These are phyloP conservation scores for Eretmochelys imbricata DNA, from an alignment of 2,113 vertebrate species.

Conservation along the genomic window DNA sequence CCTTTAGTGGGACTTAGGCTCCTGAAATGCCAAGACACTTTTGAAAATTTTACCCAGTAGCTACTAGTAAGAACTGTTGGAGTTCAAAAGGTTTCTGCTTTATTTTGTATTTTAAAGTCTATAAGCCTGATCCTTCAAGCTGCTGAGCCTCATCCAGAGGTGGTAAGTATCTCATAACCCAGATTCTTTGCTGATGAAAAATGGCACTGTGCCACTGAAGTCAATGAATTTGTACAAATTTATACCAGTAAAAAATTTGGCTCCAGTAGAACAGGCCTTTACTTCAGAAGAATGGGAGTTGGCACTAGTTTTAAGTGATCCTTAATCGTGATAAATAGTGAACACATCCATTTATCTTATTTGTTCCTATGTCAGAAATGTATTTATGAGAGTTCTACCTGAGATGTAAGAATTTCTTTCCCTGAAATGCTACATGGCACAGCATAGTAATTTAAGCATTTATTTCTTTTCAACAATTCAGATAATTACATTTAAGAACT, in stretches of 20 bases:
- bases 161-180: background rate
- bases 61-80: background rate
- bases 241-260: conserved; percentile 2
- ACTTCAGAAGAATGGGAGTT: conserved; percentile 2
- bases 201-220: background rate
- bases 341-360: conserved; percentile 44
- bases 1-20: background rate
- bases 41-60: background rate
- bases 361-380: conserved; percentile 26
- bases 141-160: background rate
- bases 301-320: background rate
- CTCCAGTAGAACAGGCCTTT: background rate
- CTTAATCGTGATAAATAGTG: background rate
- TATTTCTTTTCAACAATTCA: conserved; percentile 61
- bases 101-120: background rate
- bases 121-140: background rate
- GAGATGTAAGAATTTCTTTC: conserved; percentile 14
- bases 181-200: background rate
- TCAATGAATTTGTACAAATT: background rate
- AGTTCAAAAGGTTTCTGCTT: background rate
- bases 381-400: conserved; percentile 30
- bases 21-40: background rate
- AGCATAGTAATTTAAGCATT: conserved; percentile 51
- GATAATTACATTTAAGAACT: conserved; percentile 65
- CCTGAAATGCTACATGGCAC: conserved; percentile 3